Evolutionary conservation across 2,113 vertebrate genomes (phyloP), one percentile per base, ranked within the genome.

Genomic region (Dryoscopus gambensis): DNA sequence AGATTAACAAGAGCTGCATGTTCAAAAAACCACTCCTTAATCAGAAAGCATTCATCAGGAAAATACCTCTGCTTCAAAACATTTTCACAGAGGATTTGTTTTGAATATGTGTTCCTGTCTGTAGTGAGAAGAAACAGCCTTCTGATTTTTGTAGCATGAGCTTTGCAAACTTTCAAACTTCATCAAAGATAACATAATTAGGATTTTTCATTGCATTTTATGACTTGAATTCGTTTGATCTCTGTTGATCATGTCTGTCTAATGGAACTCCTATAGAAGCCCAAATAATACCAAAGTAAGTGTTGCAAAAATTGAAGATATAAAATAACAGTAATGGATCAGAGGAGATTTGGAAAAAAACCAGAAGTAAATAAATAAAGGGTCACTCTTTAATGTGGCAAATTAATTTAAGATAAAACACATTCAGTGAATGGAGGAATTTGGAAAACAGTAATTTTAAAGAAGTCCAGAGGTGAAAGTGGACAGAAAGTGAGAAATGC

Each of bases 31-130:
- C 40, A 69, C 88, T 81, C 76, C 75, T 50, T 89, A 76, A 93
- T 91, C 68, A 91, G 86, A 92, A 81, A 65, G 55, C 24, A 76
- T 59, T 89, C 27, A 73, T 75, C 69, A 83, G 67, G 78, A 95
- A 91, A 92, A 95, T 86, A 56, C 28, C 57, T 77, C 71, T 73
- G 13, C 63, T 92, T 92, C 79, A 88, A 92, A 84, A n/a, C 11
- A 81, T n/a, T 93, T 90, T 94, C 81, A 87, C 73, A 87, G 39
- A 87, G 73, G 62, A 95, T 92, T 91, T 96, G 27, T 79, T 73
- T 55, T 93, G 64, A 81, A 86, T 74, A 77, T 81, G 28, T 84
- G 67, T 81, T 86, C 75, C 67, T 57, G 33, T 69, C 57, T 79
- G 59, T 79, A 90, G 50, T 15, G 8, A 87, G 37, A 96, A 81